Evolutionary conservation across 2,888 invertebrate species (phyloP).

Genomic region (Tenthredo mesomela): DNA sequence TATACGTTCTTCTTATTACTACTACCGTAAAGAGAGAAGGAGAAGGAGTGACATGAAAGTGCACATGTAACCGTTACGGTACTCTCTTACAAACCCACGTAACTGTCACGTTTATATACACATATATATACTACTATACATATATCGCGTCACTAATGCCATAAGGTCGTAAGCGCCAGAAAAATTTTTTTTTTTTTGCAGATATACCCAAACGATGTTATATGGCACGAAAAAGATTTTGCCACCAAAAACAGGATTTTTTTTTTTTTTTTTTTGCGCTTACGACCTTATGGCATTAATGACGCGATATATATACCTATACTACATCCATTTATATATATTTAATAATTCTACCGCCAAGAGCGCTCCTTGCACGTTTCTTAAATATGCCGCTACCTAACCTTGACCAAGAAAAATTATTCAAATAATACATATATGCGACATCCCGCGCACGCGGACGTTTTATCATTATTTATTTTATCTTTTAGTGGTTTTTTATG

Average conservation of each 20-base stretch:
- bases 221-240: too few relatives aligned
- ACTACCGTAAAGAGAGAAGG: not conserved
- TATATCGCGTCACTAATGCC: too few relatives aligned
- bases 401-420: conserved; percentile 24
- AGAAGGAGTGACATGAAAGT: conserved; percentile 68
- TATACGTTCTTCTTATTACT: not conserved
- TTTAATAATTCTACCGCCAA: not conserved
- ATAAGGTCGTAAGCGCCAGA: too few relatives aligned
- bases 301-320: not conserved
- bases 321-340: not conserved
- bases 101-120: conserved; percentile 58
- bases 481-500: too few relatives aligned
- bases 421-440: not conserved
- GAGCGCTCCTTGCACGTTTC: conserved; percentile 3
- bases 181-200: too few relatives aligned
- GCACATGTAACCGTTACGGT: conserved; percentile 75
- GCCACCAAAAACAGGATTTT: too few relatives aligned
- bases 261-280: too few relatives aligned
- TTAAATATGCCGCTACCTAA: conserved; percentile 17
- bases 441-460: not conserved
- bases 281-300: too few relatives aligned
- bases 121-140: not conserved
- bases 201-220: too few relatives aligned
- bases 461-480: not conserved
- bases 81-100: conserved; percentile 63